Percentiles rank a stretch among this genome's conserved stretches.
phyloP scores from a whole-genome alignment of 2,797 vertebrate genomes.

The Chelonia mydas region DNA sequence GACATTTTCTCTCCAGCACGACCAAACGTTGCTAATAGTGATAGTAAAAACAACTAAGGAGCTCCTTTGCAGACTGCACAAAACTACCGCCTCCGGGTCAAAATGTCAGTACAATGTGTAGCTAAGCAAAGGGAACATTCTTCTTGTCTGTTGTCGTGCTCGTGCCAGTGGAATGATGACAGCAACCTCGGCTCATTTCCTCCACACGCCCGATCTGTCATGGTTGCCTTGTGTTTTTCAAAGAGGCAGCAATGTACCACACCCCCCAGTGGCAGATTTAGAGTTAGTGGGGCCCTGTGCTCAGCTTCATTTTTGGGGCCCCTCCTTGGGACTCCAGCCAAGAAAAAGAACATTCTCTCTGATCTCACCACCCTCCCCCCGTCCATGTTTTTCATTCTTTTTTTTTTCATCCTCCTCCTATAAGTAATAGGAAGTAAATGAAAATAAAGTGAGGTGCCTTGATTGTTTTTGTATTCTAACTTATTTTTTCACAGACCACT shows the following conservation, averaged over 20 bases:
- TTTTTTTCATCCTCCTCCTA: too few relatives aligned
- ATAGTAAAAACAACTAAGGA: background rate
- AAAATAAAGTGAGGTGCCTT: too few relatives aligned
- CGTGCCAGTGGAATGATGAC: background rate
- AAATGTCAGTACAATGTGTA: background rate
- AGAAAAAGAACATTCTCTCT: too few relatives aligned
- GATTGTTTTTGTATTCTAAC: too few relatives aligned
- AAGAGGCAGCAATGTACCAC: background rate
- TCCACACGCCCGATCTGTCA: background rate
- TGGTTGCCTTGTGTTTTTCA: slow-evolving; percentile 12
- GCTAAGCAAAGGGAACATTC: background rate
- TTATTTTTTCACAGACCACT: too few relatives aligned
- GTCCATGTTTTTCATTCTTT: too few relatives aligned
- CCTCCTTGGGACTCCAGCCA: too few relatives aligned
- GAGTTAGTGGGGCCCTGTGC: too few relatives aligned
- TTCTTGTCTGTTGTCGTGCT: background rate
- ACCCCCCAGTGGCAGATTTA: background rate
- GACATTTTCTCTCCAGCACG: background rate
- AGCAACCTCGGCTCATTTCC: background rate
- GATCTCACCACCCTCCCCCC: too few relatives aligned
- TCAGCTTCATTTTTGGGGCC: too few relatives aligned
- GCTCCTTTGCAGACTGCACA: rapidly evolving
- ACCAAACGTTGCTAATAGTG: background rate
- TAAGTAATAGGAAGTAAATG: too few relatives aligned
- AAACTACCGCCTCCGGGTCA: background rate